Evolutionary conservation across 2,888 invertebrate genomes (phyloP), one percentile per base, ranked within the genome.

Genomic region (Agrilus mali): DNA sequence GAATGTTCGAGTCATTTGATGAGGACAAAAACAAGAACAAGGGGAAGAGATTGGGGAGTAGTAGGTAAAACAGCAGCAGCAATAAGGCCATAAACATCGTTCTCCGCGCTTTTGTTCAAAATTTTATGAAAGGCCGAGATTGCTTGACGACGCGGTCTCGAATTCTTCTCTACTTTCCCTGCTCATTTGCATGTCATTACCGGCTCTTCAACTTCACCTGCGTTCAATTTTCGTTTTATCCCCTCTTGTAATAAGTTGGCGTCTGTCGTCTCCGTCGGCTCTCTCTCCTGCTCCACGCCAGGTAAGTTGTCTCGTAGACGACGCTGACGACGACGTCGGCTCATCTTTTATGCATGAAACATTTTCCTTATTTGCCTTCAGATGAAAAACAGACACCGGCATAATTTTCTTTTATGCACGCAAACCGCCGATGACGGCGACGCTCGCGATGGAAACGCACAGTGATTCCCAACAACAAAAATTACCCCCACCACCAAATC

Each of bases 261-360:
- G 53, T 49, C 55, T 53, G 47, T 48, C 51, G 43, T 55, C 54
- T 53, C 48, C 51, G 43, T 55, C 54, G 52, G 55, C 55, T 55
- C 51, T 54, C 54, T 55, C 56, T 57, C 53, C 54, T 27, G 27
- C 27, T 27, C 8, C 27, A 27, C 27, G 27, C 8, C 62, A 62
- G 63, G 63, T 63, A 61, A 60, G 58, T 58, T 53, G 54, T 55
- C 54, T 55, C 27, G 27, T 27, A 27, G 27, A 10, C 27, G 27
- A 27, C 27, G 27, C 27, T 27, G 8, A 27, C 27, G 27, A 27
- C 27, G 27, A 27, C 52, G 46, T 51, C 49, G 50, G 49, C 54
- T 65, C 63, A 65, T 66, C 63, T 60, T 64, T 65, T 59, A 66
- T 66, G 63, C 64, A 66, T 65, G 56, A 57, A 59, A 60, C 61